Base-by-base conservation (phyloP, 2,797 vertebrate genomes). In the Pelodytes ibericus region DNA sequence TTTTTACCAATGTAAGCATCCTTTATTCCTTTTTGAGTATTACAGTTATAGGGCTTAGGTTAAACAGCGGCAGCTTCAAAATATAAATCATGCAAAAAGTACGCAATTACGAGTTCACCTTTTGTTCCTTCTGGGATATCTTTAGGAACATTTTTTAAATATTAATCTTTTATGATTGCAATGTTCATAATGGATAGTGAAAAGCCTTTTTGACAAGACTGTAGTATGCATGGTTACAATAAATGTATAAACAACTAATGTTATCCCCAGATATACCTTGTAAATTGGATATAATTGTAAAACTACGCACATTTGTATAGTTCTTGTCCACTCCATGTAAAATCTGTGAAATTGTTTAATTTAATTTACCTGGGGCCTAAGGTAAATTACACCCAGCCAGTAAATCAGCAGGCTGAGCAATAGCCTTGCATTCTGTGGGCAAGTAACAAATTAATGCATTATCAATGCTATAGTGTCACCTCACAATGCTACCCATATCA, bases 91-190 rank as follows among this genome's bases (percentile, higher is more conserved):
- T 36, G 30, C 9, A 63, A 63, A 63, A 63, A 39, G 60, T 39
- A 36, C 25, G 10, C 60, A 41, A 64, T 44, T 64, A 64, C 62
- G 22, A 41, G 62, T 15, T 64, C 13, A 64, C 62, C 33, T 64
- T 64, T 64, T 26, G 33, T 64, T 64, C 62, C 33, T 41, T 64
- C 20, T 64, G 36, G 8, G 44, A 44, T 10, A 41, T 31, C 22
- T 36, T 36, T 64, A 41, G 24, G 36, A 41, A 64, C 62, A 64
- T 25, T 44, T 62, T 39, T 36, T 20, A 64, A 41, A 64, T 64
- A 31, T 41, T 64, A 64, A 64, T 64, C 27, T 24, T 44, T 64
- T 44, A 10, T 64, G 22, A 64, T 44, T 41, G 11, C 24, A 16
- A 4, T 64, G 62, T 20, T 64, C 31, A n/a, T 3, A 62, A 22